These are phyloP conservation scores for Dendroctonus valens DNA, from an alignment of 1,140 invertebrate species.

Conservation along the genomic window DNA sequence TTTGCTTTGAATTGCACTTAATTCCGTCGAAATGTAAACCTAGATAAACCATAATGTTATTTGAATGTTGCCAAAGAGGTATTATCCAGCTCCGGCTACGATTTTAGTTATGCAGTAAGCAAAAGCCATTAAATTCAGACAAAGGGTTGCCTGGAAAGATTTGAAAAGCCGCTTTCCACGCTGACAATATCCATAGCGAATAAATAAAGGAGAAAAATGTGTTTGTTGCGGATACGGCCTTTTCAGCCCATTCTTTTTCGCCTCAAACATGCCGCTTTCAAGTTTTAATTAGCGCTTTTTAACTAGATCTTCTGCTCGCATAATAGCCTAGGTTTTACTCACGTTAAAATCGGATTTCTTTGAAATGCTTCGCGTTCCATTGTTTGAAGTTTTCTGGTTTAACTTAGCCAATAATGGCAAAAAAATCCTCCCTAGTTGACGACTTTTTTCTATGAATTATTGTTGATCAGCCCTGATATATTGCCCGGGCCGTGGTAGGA, in stretches of 20 bases:
- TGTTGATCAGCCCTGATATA: no score
- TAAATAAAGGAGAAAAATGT: slow-evolving; percentile 21
- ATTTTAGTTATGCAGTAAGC: slow-evolving; percentile 2
- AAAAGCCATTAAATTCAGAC: slow-evolving; percentile 11
- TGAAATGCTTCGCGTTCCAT: no score
- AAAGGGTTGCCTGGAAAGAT: slow-evolving; percentile 6
- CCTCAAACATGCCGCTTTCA: neutral
- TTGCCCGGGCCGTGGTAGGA: no score
- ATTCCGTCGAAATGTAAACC: no score
- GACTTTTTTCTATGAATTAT: no score
- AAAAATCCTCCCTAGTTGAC: no score
- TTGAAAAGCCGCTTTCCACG: slow-evolving; percentile 6
- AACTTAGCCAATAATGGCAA: no score
- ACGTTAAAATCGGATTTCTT: no score
- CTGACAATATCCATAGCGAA: slow-evolving; percentile 15
- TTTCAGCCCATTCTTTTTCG: slow-evolving; percentile 12
- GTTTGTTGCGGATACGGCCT: slow-evolving; percentile 13
- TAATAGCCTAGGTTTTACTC: no score
- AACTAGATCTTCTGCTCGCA: no score
- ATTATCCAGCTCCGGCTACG: neutral
- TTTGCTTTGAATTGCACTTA: no score
- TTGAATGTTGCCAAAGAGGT: neutral
- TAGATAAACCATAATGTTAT: neutral
- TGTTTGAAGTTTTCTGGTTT: no score
- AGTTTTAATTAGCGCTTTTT: slow-evolving; percentile 17